Evolutionary conservation across 1,140 invertebrate species (phyloP).

Genomic region (Temnothorax curvispinosus): DNA sequence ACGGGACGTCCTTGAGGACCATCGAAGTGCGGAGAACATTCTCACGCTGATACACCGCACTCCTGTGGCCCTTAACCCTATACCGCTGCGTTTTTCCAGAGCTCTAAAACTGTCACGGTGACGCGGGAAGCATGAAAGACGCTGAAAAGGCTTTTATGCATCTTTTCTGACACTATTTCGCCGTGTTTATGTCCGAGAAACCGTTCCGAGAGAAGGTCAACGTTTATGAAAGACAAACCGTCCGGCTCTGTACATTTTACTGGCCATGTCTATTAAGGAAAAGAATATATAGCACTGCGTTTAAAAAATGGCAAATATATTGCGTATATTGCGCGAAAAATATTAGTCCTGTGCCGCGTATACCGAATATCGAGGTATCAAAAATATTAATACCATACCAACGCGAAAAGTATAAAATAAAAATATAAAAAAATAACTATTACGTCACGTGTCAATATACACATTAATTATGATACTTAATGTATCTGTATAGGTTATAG

Average conservation of each 20-base stretch:
- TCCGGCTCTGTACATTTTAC: background rate
- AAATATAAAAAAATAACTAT: background rate
- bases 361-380: background rate
- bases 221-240: conserved; percentile 20
- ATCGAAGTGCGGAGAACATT: conserved; percentile 3
- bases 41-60: background rate
- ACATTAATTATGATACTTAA: background rate
- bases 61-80: conserved; percentile 22
- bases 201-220: conserved; percentile 22
- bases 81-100: background rate
- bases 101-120: conserved; percentile 38
- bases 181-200: conserved; percentile 16
- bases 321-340: no score
- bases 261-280: background rate
- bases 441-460: background rate
- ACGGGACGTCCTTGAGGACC: background rate
- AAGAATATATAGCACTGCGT: background rate
- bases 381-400: background rate
- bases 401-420: background rate
- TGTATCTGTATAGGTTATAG: background rate
- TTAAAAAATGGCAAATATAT: background rate
- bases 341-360: no score
- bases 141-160: conserved; percentile 41
- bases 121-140: conserved; percentile 26
- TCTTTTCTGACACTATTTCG: conserved; percentile 30